Conservation (phyloP, 2,113 vertebrate species). For the Platysteira castanea region DNA sequence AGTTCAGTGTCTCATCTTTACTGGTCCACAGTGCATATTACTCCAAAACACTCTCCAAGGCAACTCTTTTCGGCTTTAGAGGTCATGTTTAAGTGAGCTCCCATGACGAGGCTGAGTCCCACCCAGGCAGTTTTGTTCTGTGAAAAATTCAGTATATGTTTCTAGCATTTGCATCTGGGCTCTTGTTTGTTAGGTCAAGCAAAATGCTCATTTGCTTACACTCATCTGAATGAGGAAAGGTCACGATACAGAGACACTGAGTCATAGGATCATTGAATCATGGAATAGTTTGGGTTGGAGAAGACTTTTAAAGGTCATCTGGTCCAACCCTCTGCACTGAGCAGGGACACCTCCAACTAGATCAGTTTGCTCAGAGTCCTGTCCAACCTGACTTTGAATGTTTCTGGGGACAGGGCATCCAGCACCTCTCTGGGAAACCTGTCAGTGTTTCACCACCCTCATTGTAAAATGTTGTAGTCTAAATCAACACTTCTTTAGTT, state of each 20-base stretch:
- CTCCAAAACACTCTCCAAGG: neutral
- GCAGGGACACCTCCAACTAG: neutral
- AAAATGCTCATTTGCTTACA: neutral
- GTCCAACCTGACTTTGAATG: neutral
- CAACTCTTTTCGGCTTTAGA: neutral
- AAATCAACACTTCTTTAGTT: neutral
- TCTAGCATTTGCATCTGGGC: neutral
- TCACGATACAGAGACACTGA: neutral
- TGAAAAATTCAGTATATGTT: neutral
- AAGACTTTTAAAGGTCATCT: neutral
- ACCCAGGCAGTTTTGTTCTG: neutral
- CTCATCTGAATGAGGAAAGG: neutral
- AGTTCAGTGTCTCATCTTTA: neutral
- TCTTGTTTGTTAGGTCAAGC: neutral
- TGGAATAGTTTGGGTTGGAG: neutral
- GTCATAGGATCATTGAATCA: neutral
- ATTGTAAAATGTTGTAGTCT: neutral
- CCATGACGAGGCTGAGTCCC: rapidly evolving
- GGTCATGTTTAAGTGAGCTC: neutral
- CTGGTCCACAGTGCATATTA: neutral
- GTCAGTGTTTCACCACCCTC: neutral
- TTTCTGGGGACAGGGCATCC: neutral
- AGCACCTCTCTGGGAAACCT: neutral
- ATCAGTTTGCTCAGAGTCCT: neutral
- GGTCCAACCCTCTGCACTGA: neutral